Evolutionary conservation across 1,140 invertebrate species (phyloP).

Genomic region (Danaus plexippus): DNA sequence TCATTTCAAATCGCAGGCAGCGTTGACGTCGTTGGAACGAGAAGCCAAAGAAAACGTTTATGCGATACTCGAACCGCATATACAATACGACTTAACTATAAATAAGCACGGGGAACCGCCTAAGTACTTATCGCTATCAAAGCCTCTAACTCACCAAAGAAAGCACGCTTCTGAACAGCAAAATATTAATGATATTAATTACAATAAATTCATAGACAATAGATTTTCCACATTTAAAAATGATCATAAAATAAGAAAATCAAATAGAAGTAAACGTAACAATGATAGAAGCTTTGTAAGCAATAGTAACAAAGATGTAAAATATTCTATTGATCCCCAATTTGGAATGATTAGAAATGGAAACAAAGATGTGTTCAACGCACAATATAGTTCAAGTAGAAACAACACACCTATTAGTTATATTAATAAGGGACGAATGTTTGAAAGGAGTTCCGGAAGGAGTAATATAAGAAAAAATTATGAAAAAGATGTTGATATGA

Average conservation of each 20-base stretch:
- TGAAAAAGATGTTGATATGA: slow-evolving; percentile 15
- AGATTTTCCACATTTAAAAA: slow-evolving; percentile 45
- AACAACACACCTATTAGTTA: slow-evolving; percentile 36
- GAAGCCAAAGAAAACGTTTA: slow-evolving; percentile 72
- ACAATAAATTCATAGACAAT: slow-evolving; percentile 42
- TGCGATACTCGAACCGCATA: slow-evolving; percentile 68
- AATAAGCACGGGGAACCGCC: slow-evolving; percentile 68
- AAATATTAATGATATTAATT: slow-evolving; percentile 52
- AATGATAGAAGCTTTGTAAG: slow-evolving; percentile 37
- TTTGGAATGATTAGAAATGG: slow-evolving; percentile 45
- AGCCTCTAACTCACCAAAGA: slow-evolving; percentile 67
- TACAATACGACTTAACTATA: slow-evolving; percentile 71
- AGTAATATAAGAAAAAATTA: slow-evolving; percentile 23
- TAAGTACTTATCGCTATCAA: slow-evolving; percentile 68
- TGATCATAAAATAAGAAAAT: slow-evolving; percentile 47
- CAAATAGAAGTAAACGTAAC: slow-evolving; percentile 43
- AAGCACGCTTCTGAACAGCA: slow-evolving; percentile 57
- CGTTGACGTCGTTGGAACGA: slow-evolving; percentile 56
- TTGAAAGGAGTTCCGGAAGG: slow-evolving; percentile 40
- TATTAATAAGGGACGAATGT: slow-evolving; percentile 37
- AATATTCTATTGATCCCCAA: slow-evolving; percentile 56
- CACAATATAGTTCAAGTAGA: slow-evolving; percentile 31
- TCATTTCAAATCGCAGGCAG: slow-evolving; percentile 43
- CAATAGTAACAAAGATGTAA: slow-evolving; percentile 53
- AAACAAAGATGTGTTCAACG: slow-evolving; percentile 29